Percentiles rank a stretch among this genome's conserved stretches.
Evolutionary conservation across 2,888 invertebrate genomes (phyloP).

Genomic region (Alentia gelatinosa): DNA sequence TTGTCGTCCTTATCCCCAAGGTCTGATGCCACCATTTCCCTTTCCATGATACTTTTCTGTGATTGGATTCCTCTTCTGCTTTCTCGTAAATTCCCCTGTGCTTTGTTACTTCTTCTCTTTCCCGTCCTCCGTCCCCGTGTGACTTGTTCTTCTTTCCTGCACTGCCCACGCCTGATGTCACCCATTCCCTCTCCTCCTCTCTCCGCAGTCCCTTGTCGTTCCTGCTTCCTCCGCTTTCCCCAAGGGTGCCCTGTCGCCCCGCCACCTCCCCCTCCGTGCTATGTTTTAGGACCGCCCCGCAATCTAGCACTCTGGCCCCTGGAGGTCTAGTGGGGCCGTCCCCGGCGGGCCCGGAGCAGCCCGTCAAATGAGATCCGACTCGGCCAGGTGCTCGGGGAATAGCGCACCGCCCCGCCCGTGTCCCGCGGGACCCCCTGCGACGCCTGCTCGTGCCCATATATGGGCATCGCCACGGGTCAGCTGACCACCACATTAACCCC

Average conservation of each 20-base stretch:
- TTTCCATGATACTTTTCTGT: too few relatives aligned
- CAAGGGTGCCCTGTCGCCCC: not conserved
- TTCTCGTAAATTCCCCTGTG: too few relatives aligned
- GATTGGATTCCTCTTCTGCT: too few relatives aligned
- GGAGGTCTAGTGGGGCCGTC: not conserved
- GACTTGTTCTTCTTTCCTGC: not conserved
- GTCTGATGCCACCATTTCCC: too few relatives aligned
- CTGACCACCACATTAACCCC: constrained; percentile 41
- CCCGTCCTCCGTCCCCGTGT: not conserved
- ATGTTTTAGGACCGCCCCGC: not conserved
- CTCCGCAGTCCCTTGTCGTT: not conserved
- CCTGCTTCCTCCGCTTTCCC: not conserved
- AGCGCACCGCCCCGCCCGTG: not conserved
- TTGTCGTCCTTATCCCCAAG: too few relatives aligned
- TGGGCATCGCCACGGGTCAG: constrained; percentile 32
- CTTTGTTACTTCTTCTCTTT: too few relatives aligned
- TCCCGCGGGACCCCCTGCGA: not conserved
- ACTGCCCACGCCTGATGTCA: not conserved
- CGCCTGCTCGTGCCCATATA: constrained; percentile 20
- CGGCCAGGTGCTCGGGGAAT: constrained; percentile 3
- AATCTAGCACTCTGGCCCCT: not conserved
- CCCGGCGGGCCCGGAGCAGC: not conserved
- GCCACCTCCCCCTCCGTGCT: too few relatives aligned
- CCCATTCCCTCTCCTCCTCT: not conserved
- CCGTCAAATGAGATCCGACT: constrained; percentile 50